Base-by-base conservation (phyloP, 1,140 invertebrate species). In the Agrilus planipennis region DNA sequence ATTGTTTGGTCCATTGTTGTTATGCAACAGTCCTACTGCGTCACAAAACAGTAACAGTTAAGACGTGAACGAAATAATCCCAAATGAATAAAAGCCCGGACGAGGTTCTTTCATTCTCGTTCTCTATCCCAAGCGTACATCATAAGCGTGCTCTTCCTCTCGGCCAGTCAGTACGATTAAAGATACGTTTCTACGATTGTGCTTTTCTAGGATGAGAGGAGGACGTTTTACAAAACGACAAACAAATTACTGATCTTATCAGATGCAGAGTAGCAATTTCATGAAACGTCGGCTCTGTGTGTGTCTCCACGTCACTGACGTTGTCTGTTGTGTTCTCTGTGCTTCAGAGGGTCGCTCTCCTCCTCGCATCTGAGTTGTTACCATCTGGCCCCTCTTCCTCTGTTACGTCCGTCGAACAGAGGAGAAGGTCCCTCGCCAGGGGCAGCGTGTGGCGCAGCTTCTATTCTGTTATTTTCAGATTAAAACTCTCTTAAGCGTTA, bases 201-300 rank as follows among this genome's bases (percentile, higher is more conserved):
- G 18, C 22, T 17, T 16, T 5, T 20, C 22, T 35, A 20, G n/a
- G n/a, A n/a, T n/a, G n/a, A n/a, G n/a, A n/a, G n/a, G n/a, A n/a
- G n/a, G n/a, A n/a, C n/a, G n/a, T n/a, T n/a, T n/a, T n/a, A n/a
- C n/a, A n/a, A n/a, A n/a, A n/a, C n/a, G n/a, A n/a, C 22, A 38
- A 38, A 38, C 28, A 38, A 38, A 38, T 28, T 27, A 17, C 10
- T 21, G 36, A 38, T 38, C 4, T 38, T 38, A 38, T 38, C 36
- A 27, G 6, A n/a, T 35, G 22, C 23, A 38, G 9, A 38, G 36
- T 27, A 27, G 36, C 36, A 38, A 38, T 25, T 35, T 35, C 31
- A 4, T 35, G 34, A 27, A 17, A 38, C 28, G 36, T 38, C 25
- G 36, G 36, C 36, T 38, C 14, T 10, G 34, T 39, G 41, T 45